Percentiles rank a stretch among this genome's conserved stretches.
Evolutionary conservation across 2,888 invertebrate species (phyloP).

Genomic region (Ephialtes manifestator): DNA sequence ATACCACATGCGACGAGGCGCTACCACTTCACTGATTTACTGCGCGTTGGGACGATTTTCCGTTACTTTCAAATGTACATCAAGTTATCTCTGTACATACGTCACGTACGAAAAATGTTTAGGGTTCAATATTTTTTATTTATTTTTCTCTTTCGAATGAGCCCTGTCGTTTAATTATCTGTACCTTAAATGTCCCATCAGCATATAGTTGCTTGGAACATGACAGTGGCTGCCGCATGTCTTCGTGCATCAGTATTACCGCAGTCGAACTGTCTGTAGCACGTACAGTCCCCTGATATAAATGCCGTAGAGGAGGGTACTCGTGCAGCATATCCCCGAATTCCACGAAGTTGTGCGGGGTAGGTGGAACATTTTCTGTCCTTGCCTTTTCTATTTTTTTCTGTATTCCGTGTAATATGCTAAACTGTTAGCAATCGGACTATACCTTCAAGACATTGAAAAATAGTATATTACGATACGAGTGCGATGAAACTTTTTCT

Average conservation of each 20-base stretch:
- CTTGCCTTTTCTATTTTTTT: too few relatives aligned
- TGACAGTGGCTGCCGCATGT: neutral
- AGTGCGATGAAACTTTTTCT: too few relatives aligned
- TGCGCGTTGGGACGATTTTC: too few relatives aligned
- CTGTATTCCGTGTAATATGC: too few relatives aligned
- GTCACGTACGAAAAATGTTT: neutral
- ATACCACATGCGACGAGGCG: neutral
- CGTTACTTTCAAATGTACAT: too few relatives aligned
- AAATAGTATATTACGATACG: too few relatives aligned
- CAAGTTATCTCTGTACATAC: too few relatives aligned
- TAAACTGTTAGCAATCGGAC: too few relatives aligned
- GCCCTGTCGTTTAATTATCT: neutral
- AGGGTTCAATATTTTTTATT: neutral
- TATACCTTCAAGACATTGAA: neutral
- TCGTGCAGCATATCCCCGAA: neutral
- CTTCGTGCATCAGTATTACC: neutral
- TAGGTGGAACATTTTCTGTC: neutral
- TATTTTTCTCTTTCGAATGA: neutral
- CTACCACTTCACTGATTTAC: slow-evolving; percentile 2
- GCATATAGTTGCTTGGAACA: neutral
- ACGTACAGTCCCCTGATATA: neutral
- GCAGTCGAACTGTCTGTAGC: neutral
- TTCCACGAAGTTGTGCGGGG: neutral
- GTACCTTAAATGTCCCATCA: neutral
- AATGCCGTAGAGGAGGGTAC: neutral